Evolutionary conservation across 1,140 invertebrate genomes (phyloP), one percentile per base, ranked within the genome.

Genomic region (Ceratosolen fusciceps): DNA sequence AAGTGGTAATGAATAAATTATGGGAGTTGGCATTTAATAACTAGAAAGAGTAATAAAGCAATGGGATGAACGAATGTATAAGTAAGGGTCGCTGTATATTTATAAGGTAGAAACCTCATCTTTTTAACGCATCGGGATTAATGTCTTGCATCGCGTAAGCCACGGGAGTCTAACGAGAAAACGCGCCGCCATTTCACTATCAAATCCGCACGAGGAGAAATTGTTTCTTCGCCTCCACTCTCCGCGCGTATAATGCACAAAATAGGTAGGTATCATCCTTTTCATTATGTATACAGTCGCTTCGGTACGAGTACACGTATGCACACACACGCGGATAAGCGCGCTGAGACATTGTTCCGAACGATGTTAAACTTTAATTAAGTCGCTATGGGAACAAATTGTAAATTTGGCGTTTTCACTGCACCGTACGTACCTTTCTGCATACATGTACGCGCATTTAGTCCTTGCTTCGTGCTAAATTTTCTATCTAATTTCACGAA

Each of bases 361-460:
- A 43, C 24, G 75, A 70, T 70, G 75, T 77, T 70, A 39, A 56
- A 49, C 21, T 47, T 76, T 76, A 76, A 77, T 77, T 56, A 77
- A 77, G 52, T 68, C 52, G 34, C 37, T 70, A 29, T 21, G 29
- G 31, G 60, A 21, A 21, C 19, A 47, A 74, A 29, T 54, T 54
- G 74, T 67, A 76, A 67, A 67, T 76, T 74, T 47, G 5, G 37
- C n/a, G 58, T 73, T 71, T 52, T 71, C 47, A 19, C 24, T 21
- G 14, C 26, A 19, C n/a, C 29, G 21, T 68, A 14, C 29, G 9
- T 16, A 43, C n/a, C 39, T 39, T n/a, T 1, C n/a, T n/a, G n/a
- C n/a, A n/a, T n/a, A 37, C 37, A 0, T 19, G 8, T 65, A n/a
- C 14, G n/a, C 26, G 54, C 54, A 58, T 3, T 12, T 62, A 0